These are phyloP conservation scores for Odobenus rosmarus DNA, from an alignment of 2,113 vertebrate genomes.

Conservation along the genomic window DNA sequence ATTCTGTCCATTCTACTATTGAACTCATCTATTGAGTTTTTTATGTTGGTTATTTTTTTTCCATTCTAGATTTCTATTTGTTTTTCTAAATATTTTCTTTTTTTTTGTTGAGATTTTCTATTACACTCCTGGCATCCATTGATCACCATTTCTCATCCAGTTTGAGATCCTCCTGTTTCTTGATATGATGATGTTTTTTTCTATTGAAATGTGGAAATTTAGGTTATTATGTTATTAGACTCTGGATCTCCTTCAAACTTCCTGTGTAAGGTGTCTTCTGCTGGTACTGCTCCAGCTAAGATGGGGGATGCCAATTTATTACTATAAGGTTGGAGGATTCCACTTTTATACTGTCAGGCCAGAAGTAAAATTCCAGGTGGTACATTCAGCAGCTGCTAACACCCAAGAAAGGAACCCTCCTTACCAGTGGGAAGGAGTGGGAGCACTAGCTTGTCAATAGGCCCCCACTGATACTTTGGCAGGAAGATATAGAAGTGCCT, in stretches of 20 bases:
- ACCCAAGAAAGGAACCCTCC: not conserved
- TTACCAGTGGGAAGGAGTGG: not conserved
- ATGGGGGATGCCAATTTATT: not conserved
- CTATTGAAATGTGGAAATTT: not conserved
- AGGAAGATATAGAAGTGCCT: not conserved
- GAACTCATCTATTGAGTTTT: not conserved
- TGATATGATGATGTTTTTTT: not conserved
- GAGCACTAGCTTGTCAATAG: not conserved
- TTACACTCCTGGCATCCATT: not conserved
- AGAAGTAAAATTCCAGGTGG: not conserved
- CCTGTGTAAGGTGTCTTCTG: not conserved
- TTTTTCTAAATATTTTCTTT: not conserved
- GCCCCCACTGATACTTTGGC: not conserved
- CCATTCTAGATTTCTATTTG: not conserved
- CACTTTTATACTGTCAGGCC: not conserved
- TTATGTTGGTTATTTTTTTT: not conserved
- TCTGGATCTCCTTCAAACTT: not conserved
- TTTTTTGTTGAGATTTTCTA: not conserved
- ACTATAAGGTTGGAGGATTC: not conserved
- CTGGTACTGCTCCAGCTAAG: not conserved
- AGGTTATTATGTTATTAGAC: not conserved
- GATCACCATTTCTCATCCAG: not conserved
- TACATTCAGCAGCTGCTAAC: not conserved
- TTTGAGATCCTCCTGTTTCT: not conserved
- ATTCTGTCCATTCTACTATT: not conserved